Evolutionary conservation across 2,888 invertebrate species (phyloP), one percentile per base, ranked within the genome.

Genomic region (Cosmia trapezina): DNA sequence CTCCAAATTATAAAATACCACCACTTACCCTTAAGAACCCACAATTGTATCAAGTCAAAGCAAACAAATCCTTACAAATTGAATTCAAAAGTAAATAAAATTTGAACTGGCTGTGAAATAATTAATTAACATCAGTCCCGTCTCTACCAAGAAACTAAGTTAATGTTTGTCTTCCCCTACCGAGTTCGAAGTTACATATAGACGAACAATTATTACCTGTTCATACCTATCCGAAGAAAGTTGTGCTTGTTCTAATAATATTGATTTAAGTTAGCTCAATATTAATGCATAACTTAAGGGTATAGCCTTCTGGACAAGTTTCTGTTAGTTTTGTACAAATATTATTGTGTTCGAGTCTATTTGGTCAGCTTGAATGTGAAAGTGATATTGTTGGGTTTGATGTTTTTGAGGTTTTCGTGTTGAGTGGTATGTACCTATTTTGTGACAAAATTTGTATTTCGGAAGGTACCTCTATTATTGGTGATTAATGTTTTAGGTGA

Each of bases 141-240:
- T 89, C 87, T 87, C 90, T 90, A 88, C 90, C 84, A 87, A 89
- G 91, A 91, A 94, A 94, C 92, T 92, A 89, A 89, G 90, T 93
- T 92, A 93, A 93, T 94, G 94, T 94, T 94, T 94, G 93, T 92
- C 90, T 93, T 94, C 83, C 89, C 88, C 89, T 89, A 90, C 90
- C 88, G 84, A 91, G 90, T 93, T 93, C 3, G 90, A 86, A 93
- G 91, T 93, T 93, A 88, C 89, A 91, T 89, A 87, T 86, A 87
- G 84, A 84, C 86, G 87, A 88, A 89, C 89, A 87, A 88, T 88
- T 88, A 87, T 89, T 89, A 91, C 91, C 91, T 91, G 89, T 84
- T 83, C 83, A 66, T 89, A 86, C 88, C 88, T 88, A 88, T 87
- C 84, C 88, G 83, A 89, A 88, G 88, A 87, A 93, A 91, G 89